Evolutionary conservation across 1,140 invertebrate species (phyloP).

Genomic region (Drosophila neocordata): DNA sequence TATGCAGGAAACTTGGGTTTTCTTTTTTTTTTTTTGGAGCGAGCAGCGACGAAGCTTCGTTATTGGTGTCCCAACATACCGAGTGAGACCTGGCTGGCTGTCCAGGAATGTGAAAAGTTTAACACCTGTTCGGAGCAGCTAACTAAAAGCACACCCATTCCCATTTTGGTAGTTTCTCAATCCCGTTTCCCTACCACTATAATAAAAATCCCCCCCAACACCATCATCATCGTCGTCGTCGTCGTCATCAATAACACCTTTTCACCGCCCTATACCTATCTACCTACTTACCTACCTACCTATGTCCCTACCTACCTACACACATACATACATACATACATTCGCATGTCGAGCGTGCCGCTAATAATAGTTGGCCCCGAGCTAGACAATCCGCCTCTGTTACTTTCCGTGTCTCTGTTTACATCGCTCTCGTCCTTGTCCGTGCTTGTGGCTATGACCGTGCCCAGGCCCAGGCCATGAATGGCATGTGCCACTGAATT

Average conservation of each 20-base stretch:
- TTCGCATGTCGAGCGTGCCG: slow-evolving; percentile 71
- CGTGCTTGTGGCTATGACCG: not conserved
- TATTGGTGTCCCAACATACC: no score
- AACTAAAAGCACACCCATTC: not conserved
- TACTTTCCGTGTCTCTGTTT: slow-evolving; percentile 11
- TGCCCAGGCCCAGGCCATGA: not conserved
- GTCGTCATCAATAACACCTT: slow-evolving; percentile 4
- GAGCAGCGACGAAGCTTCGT: not conserved
- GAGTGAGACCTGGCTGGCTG: no score
- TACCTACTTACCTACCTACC: slow-evolving; percentile 18
- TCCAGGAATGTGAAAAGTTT: slow-evolving; percentile 50
- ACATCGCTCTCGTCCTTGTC: not conserved
- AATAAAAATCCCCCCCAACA: not conserved
- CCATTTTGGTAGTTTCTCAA: no score
- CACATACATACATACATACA: slow-evolving; percentile 34
- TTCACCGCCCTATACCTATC: not conserved
- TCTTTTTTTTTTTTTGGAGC: not conserved
- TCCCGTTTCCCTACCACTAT: no score
- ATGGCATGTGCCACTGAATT: slow-evolving; percentile 9
- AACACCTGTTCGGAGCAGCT: slow-evolving; percentile 44
- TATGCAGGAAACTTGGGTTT: slow-evolving; percentile 38
- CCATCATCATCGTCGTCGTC: not conserved
- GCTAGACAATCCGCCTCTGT: slow-evolving; percentile 22
- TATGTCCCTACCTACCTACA: no score
- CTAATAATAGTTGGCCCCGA: slow-evolving; percentile 67